These are phyloP conservation scores for Crenuchus spilurus DNA, from an alignment of 2,797 vertebrate genomes.

Conservation along the genomic window DNA sequence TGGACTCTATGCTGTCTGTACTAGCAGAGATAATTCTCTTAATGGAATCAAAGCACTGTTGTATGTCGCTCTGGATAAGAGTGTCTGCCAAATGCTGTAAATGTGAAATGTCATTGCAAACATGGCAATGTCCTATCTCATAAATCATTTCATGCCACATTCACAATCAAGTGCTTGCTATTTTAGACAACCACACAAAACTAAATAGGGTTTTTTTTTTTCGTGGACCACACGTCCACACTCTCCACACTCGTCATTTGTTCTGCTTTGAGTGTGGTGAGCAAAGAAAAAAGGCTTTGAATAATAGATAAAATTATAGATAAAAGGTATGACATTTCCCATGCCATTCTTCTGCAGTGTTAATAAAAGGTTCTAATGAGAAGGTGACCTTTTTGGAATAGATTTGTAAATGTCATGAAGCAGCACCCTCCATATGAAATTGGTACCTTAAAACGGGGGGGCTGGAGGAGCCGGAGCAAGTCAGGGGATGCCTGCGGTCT, in stretches of 20 bases:
- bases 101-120: too few species aligned
- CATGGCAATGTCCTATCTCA: too few species aligned
- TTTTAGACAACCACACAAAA: too few species aligned
- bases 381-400: conserved; percentile 85
- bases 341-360: conserved; percentile 72
- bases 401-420: conserved; percentile 87
- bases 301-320: conserved; percentile 67
- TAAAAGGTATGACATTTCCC: conserved; percentile 83
- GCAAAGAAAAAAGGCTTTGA: conserved; percentile 48
- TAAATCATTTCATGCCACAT: too few species aligned
- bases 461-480: conserved; percentile 13
- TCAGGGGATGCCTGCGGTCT: neutral
- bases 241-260: conserved; percentile 1
- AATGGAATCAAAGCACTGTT: too few species aligned
- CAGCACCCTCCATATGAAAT: conserved; percentile 66
- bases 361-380: conserved; percentile 81
- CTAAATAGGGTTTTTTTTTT: neutral
- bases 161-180: too few species aligned
- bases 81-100: too few species aligned
- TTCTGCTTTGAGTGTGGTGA: conserved; percentile 45
- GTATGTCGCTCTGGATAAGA: too few species aligned
- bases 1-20: too few species aligned
- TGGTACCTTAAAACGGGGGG: conserved; percentile 45
- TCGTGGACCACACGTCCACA: conserved; percentile 1
- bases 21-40: too few species aligned